phyloP scores from a whole-genome alignment of 1,140 invertebrate species.

The Diorhabda sublineata region DNA sequence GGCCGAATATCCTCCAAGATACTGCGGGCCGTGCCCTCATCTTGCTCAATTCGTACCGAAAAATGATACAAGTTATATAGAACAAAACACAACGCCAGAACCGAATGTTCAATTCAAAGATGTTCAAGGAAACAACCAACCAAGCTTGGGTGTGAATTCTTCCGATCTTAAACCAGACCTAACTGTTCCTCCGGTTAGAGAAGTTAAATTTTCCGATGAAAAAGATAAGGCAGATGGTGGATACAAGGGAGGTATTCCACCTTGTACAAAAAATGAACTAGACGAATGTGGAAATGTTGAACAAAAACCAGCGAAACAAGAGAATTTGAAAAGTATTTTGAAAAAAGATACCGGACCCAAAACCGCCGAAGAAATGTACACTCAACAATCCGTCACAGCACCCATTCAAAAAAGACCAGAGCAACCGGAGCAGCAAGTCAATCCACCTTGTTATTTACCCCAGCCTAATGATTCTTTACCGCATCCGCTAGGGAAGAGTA shows the following conservation, averaged over 20 bases:
- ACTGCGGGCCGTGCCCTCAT: conserved; percentile 29
- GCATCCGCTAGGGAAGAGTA: conserved; percentile 31
- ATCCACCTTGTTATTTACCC: conserved; percentile 50
- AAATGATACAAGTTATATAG: conserved; percentile 23
- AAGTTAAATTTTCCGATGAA: conserved; percentile 10
- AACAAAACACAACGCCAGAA: conserved; percentile 33
- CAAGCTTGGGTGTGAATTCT: conserved; percentile 26
- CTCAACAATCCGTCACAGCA: conserved; percentile 3
- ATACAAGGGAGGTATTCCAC: conserved; percentile 25
- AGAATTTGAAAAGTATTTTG: background rate
- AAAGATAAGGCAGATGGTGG: background rate
- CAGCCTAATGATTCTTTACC: conserved; percentile 53
- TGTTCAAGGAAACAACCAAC: conserved; percentile 15
- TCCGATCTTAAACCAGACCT: conserved; percentile 29
- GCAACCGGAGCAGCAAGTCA: conserved; percentile 13
- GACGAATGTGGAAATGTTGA: conserved; percentile 18
- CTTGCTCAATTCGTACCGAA: conserved; percentile 22
- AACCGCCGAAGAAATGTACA: conserved; percentile 4
- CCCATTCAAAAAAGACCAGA: conserved; percentile 8
- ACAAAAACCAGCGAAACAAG: conserved; percentile 2
- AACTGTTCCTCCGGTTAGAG: conserved; percentile 26
- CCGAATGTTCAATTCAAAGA: conserved; percentile 29
- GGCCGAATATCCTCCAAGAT: conserved; percentile 30
- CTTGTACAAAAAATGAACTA: conserved; percentile 13
- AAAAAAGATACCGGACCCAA: background rate